phyloP scores from a whole-genome alignment of 1,140 invertebrate genomes.

The Oreohelix idahoensis region DNA sequence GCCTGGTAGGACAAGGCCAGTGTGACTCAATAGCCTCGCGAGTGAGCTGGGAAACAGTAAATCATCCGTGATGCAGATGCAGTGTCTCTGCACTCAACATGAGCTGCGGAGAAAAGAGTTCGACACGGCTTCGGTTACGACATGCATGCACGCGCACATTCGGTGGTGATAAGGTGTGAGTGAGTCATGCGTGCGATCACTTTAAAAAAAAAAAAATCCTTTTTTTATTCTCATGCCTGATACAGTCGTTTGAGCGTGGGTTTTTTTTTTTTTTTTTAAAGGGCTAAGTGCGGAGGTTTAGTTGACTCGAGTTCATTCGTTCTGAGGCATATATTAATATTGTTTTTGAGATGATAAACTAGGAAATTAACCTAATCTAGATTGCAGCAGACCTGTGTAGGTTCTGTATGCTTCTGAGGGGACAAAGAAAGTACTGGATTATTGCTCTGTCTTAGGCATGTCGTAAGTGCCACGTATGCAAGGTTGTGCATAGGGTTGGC shows the following conservation, averaged over 20 bases:
- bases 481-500: too few relatives aligned
- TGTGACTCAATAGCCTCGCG: neutral
- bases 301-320: too few relatives aligned
- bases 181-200: slow-evolving; percentile 2
- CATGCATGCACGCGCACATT: neutral
- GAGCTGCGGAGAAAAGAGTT: neutral
- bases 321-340: too few relatives aligned
- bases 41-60: neutral
- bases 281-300: neutral
- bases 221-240: neutral
- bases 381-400: too few relatives aligned
- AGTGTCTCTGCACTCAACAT: neutral
- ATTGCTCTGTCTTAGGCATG: too few relatives aligned
- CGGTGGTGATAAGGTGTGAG: neutral
- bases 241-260: neutral
- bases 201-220: neutral
- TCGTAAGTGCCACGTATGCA: too few relatives aligned
- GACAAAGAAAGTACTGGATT: too few relatives aligned
- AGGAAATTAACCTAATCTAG: too few relatives aligned
- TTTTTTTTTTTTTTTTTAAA: too few relatives aligned
- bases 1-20: neutral
- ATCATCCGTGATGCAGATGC: neutral
- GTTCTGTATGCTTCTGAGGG: too few relatives aligned
- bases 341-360: too few relatives aligned
- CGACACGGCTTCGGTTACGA: neutral